Evolutionary conservation across 1,140 invertebrate genomes (phyloP), one percentile per base, ranked within the genome.

Genomic region (Cepaea nemoralis): DNA sequence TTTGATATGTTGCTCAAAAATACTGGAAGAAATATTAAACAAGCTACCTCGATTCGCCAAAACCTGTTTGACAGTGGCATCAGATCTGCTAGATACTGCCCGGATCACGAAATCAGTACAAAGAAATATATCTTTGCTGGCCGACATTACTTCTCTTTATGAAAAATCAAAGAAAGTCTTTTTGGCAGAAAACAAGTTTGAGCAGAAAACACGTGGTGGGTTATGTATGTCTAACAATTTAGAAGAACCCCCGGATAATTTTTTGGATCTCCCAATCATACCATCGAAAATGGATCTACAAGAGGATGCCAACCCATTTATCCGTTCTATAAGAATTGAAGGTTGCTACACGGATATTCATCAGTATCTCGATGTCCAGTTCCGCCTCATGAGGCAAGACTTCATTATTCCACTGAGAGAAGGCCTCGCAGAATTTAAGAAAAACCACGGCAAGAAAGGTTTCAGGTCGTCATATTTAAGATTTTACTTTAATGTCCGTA

Each of bases 351-450:
- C 89, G 19, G 90, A 80, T 71, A 24, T 55, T 12, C 37, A 95
- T 31, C 93, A 95, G 84, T 97, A 97, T 87, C 89, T 97, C 12
- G 95, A 96, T 86, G 92, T 94, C 0, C 95, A 97, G 84, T 96
- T 95, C 86, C 90, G 95, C 24, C 90, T 96, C 3, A 88, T 97
- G 35, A 89, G 95, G 16, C 95, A 97, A 91, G 96, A 97, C 84
- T 92, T 92, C 75, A 79, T 92, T 70, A 80, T 84, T 16, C 91
- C 92, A 24, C 80, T 93, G 10, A 80, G 92, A 74, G 82, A 89
- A 8, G 92, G 92, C 27, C 87, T 93, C 16, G 50, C 35, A 48
- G 83, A 88, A 42, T 88, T 88, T 55, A 63, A 59, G 35, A 67
- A 50, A 27, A 39, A 48, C 1, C 2, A 16, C 27, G 8, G 31